Evolutionary conservation across 2,113 vertebrate genomes (phyloP), one percentile per base, ranked within the genome.

Genomic region (Hylia prasina): DNA sequence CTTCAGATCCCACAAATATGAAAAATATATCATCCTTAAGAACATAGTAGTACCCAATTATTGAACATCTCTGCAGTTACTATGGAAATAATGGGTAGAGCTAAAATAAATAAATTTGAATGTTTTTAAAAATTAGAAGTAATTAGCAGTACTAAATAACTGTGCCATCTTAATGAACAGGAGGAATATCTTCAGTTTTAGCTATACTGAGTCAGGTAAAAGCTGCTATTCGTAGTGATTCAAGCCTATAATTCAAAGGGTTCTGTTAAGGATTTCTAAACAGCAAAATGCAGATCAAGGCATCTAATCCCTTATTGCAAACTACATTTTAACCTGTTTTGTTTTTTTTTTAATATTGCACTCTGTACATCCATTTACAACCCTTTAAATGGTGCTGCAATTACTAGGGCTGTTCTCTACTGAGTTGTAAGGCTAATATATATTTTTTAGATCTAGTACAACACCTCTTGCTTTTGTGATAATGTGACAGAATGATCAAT

Each of bases 41-140:
- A 86, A 21, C 3, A 15, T 23, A 50, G 24, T 51, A 48, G 85
- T 90, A 98, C 98, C 98, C 98, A 98, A 89, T 99, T 99, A 97
- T 98, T 98, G 65, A 99, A 98, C 80, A 98, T 95, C 84, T 99
- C 98, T 45, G 98, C 98, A 96, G 98, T 89, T 7, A 98, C 97
- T 98, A 71, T 98, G 97, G 73, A 99, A 99, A 86, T 98, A 94
- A 17, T 98, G 98, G 25, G 97, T 99, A 73, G 98, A 99, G 75
- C 98, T 99, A 96, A 95, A 89, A 93, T 76, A 87, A 96, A 81
- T 63, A 35, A 37, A 47, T 60, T 30, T 66, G 21, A 78, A 27
- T 45, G 4, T 51, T 91, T 93, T 73, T 69, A 78, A 90, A 60
- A 83, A 47, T 31, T 25, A 33, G 65, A 75, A 92, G 4, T 10